Base-by-base conservation (phyloP, 2,888 invertebrate species). In the Chrysolina oricalcia region DNA sequence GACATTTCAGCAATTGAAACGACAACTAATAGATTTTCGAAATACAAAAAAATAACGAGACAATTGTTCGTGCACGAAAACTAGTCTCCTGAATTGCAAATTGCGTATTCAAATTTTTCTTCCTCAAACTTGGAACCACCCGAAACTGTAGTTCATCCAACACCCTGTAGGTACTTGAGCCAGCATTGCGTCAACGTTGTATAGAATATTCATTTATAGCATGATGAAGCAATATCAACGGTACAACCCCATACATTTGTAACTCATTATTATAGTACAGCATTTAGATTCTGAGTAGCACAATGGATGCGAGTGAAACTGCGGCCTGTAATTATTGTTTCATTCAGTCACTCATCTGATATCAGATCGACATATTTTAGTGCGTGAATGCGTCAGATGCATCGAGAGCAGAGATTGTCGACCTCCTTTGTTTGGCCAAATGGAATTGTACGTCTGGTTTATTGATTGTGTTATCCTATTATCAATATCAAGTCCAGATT, bases 321-420 rank as follows among this genome's bases (percentile, higher is more conserved):
- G 86, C 86, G 86, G 85, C 84, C 87, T 87, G 85, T 87, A 87
- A 87, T 87, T 87, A 87, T 87, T 86, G 83, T 86, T 86, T 87
- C 87, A 87, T 83, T 84, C 86, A 85, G 85, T 85, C 86, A 85
- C 83, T 85, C 84, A 83, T 83, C 84, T 78, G 82, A 77, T 82
- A 83, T 82, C 84, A 80, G 82, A 83, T 82, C 78, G 74, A 74
- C 74, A 71, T 43, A 73, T 73, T 73, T 69, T 40, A 75, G 63
- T 46, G 71, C 53, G 63, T 64, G 71, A 13, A 68, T 68, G 59
- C 59, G 59, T 59, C 59, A 59, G 59, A 59, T 59, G 2, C 59
- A 59, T 59, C 59, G 59, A 59, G 59, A 59, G 59, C 59, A 59
- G 59, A 59, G 59, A 59, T 59, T 59, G 59, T 15, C 15, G 27